Evolutionary conservation across 2,113 vertebrate genomes (phyloP).

Genomic region (Heterotilapia buettikoferi): DNA sequence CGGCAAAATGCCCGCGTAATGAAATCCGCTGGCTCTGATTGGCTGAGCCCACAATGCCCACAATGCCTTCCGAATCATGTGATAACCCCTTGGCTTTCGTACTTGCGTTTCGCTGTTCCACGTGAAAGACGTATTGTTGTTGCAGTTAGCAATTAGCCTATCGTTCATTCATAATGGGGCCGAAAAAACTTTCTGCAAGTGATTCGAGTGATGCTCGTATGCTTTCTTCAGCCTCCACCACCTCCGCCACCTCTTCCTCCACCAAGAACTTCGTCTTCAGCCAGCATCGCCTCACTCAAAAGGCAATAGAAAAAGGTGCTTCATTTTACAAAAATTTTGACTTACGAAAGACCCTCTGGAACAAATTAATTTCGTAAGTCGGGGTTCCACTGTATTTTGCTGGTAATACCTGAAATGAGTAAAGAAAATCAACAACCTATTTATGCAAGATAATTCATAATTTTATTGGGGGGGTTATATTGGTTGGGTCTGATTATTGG

Average conservation of each 20-base stretch:
- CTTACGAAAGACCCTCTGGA: neutral
- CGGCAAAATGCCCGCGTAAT: neutral
- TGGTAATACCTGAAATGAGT: neutral
- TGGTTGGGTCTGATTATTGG: neutral
- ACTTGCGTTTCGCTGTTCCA: neutral
- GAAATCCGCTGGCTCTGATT: neutral
- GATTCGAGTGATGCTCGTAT: neutral
- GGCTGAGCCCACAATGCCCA: neutral
- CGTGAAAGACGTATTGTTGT: neutral
- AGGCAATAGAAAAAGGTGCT: neutral
- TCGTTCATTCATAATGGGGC: neutral
- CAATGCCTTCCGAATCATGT: neutral
- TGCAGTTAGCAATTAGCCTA: neutral
- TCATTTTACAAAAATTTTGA: rapidly evolving
- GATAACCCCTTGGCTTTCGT: neutral
- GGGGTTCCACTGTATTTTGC: neutral
- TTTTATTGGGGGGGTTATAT: neutral
- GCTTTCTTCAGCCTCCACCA: neutral
- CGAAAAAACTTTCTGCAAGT: neutral
- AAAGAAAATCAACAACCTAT: neutral
- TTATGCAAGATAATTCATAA: neutral
- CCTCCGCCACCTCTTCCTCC: neutral
- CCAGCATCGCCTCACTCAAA: neutral
- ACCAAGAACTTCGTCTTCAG: neutral
- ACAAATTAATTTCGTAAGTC: neutral